These are phyloP conservation scores for Narcine bancroftii DNA, from an alignment of 2,113 vertebrate genomes.

Conservation along the genomic window DNA sequence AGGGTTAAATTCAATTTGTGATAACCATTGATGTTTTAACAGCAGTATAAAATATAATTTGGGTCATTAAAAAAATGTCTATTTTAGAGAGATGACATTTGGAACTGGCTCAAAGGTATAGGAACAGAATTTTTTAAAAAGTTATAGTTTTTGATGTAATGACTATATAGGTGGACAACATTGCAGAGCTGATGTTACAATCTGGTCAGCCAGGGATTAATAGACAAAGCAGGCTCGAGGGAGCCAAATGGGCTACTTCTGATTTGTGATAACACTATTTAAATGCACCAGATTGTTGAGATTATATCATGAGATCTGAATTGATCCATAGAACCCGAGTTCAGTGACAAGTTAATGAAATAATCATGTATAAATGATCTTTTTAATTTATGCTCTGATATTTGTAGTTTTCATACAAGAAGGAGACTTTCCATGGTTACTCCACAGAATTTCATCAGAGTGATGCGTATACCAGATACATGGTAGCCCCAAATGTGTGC, in stretches of 20 bases:
- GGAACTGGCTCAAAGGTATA: too few species aligned
- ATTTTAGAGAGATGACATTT: too few species aligned
- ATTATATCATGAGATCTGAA: background rate
- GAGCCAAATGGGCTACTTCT: too few species aligned
- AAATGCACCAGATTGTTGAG: background rate
- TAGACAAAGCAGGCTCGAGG: too few species aligned
- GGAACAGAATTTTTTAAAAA: too few species aligned
- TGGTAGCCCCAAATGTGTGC: background rate
- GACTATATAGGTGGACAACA: too few species aligned
- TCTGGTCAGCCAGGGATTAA: too few species aligned
- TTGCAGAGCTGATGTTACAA: too few species aligned
- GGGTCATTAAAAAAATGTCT: too few species aligned
- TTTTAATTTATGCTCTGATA: conserved; percentile 4
- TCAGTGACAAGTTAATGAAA: background rate
- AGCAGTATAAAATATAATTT: background rate
- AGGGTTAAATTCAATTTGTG: background rate
- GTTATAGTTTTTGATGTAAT: too few species aligned
- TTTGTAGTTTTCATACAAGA: background rate
- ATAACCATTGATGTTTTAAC: background rate
- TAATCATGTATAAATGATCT: background rate
- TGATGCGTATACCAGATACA: background rate
- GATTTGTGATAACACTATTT: too few species aligned
- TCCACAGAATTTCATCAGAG: background rate
- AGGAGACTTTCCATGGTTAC: background rate
- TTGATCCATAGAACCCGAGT: background rate